phyloP scores from a whole-genome alignment of 2,888 invertebrate species.

The Busseola fusca region DNA sequence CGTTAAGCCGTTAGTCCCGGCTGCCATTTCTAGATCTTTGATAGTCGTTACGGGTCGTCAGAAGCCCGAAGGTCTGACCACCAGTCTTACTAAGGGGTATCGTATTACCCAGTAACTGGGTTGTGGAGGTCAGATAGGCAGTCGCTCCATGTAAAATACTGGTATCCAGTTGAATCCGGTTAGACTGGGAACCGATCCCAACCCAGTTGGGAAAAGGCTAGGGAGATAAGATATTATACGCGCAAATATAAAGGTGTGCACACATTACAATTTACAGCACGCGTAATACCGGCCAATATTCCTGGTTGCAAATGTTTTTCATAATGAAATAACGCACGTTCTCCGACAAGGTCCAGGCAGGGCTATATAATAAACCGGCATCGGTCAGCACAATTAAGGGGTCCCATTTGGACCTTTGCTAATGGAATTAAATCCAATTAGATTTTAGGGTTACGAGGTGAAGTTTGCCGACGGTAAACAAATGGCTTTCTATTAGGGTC shows the following conservation, averaged over 20 bases:
- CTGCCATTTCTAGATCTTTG: too few relatives aligned
- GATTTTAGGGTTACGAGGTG: slow-evolving; percentile 88
- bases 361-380: slow-evolving; percentile 80
- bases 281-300: slow-evolving; percentile 48
- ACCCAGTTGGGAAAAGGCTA: too few relatives aligned
- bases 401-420: slow-evolving; percentile 86
- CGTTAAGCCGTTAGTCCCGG: too few relatives aligned
- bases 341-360: slow-evolving; percentile 65
- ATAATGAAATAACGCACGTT: slow-evolving; percentile 72
- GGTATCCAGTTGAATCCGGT: too few relatives aligned
- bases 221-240: too few relatives aligned
- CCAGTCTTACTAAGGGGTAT: too few relatives aligned
- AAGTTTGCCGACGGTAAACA: slow-evolving; percentile 86
- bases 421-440: slow-evolving; percentile 89
- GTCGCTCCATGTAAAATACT: too few relatives aligned
- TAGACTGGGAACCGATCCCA: too few relatives aligned
- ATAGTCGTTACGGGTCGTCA: too few relatives aligned
- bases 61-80: too few relatives aligned
- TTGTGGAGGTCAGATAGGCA: too few relatives aligned
- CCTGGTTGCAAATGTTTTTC: slow-evolving; percentile 69
- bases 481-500: slow-evolving; percentile 83
- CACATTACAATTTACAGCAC: slow-evolving; percentile 42
- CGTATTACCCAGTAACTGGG: too few relatives aligned
- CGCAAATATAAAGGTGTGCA: slow-evolving; percentile 40
- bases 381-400: slow-evolving; percentile 87